Evolutionary conservation across 2,797 vertebrate species (phyloP).

Genomic region (Gorsachius magnificus): DNA sequence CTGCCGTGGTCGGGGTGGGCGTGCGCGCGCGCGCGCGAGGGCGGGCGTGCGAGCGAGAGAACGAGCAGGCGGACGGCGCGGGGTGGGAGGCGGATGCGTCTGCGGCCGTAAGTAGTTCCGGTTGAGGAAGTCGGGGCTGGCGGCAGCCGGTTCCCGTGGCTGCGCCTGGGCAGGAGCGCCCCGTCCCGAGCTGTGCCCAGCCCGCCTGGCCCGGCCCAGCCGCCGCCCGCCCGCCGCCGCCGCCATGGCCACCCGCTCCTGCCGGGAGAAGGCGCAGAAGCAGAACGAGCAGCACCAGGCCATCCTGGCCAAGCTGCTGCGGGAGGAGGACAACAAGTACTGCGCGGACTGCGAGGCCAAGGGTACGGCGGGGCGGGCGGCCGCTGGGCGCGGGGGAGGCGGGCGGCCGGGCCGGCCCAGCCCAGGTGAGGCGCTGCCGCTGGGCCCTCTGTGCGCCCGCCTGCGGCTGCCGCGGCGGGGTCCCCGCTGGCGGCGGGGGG

Average conservation of each 20-base stretch:
- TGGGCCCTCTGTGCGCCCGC: not conserved
- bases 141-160: constrained; percentile 3
- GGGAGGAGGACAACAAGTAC: constrained; percentile 99
- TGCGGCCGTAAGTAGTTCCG: constrained; percentile 33
- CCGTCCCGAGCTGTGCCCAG: not conserved
- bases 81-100: not conserved
- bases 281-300: constrained; percentile 98
- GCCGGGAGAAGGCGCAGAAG: constrained; percentile 96
- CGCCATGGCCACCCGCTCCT: constrained; percentile 93
- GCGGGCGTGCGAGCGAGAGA: too few species aligned
- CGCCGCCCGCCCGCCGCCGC: not conserved
- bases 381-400: not conserved
- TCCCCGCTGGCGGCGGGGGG: not conserved
- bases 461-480: not conserved
- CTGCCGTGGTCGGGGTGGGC: not conserved
- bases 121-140: constrained; percentile 25
- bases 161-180: constrained; percentile 14
- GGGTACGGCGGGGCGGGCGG: constrained; percentile 74
- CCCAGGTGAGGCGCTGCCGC: not conserved
- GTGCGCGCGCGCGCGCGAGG: not conserved
- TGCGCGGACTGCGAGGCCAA: constrained; percentile 99
- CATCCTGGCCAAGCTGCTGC: constrained; percentile 94
- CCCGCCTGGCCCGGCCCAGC: not conserved
- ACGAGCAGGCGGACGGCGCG: too few species aligned
- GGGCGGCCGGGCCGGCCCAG: not conserved